A percentile compares a stretch with the other conserved stretches of the same genome.
These are phyloP conservation scores for Hesperia comma DNA, from an alignment of 2,888 invertebrate species.

Conservation along the genomic window DNA sequence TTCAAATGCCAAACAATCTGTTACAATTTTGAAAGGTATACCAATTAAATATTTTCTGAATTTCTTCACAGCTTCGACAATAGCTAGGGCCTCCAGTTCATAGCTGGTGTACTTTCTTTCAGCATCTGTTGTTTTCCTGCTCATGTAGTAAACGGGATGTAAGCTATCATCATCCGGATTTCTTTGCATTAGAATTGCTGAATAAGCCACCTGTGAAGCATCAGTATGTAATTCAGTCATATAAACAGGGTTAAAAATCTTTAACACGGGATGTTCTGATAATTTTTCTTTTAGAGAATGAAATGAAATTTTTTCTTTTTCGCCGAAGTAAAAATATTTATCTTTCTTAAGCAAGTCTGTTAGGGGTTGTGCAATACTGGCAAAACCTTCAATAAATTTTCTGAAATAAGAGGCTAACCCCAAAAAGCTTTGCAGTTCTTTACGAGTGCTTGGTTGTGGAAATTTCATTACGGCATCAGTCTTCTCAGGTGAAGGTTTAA, in stretches of 20 bases:
- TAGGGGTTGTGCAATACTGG: constrained; percentile 27
- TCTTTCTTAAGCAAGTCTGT: constrained; percentile 31
- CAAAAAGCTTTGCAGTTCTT: constrained; percentile 29
- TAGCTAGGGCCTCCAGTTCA: constrained; percentile 38
- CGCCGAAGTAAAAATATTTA: constrained; percentile 23
- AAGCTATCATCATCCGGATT: not conserved
- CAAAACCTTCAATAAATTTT: constrained; percentile 30
- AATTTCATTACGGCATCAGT: constrained; percentile 22
- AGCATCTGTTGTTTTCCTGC: constrained; percentile 23
- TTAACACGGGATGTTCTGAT: constrained; percentile 28
- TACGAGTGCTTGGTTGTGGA: constrained; percentile 18
- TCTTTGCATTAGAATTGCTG: constrained; percentile 39
- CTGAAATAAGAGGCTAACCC: constrained; percentile 32
- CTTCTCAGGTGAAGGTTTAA: constrained; percentile 21
- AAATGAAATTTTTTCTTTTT: constrained; percentile 13
- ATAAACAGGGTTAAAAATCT: constrained; percentile 5
- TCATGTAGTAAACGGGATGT: constrained; percentile 33
- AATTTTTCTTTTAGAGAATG: constrained; percentile 37
- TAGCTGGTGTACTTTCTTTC: constrained; percentile 27
- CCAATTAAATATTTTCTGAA: constrained; percentile 38
- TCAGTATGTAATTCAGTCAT: constrained; percentile 39
- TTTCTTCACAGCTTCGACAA: constrained; percentile 38
- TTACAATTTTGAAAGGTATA: constrained; percentile 38
- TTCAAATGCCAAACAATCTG: constrained; percentile 39
- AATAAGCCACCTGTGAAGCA: constrained; percentile 31